Conservation (phyloP, 1,140 invertebrate genomes). For the Plectrocnemia conspersa region DNA sequence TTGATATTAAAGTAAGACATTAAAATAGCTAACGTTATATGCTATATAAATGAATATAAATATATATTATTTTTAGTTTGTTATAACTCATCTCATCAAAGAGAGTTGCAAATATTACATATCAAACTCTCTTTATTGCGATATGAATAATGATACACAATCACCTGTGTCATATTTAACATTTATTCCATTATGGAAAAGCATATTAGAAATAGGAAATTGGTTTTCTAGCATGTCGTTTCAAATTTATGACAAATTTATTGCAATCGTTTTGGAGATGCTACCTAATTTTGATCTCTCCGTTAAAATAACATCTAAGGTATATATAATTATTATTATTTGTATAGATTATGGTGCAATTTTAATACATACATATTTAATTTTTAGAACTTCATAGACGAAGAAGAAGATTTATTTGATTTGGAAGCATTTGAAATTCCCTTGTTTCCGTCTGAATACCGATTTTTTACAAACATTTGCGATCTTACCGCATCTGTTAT, state of each 20-base stretch:
- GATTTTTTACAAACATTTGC: constrained; percentile 25
- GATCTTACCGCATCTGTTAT: constrained; percentile 23
- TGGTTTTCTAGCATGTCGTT: background rate
- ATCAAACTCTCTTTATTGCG: constrained; percentile 18
- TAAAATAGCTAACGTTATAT: too few relatives aligned
- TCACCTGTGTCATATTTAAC: constrained; percentile 15
- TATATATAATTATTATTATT: constrained; percentile 3
- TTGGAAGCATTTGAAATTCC: constrained; percentile 14
- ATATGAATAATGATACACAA: background rate
- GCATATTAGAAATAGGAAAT: constrained; percentile 13
- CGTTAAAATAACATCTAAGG: background rate
- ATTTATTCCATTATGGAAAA: constrained; percentile 28
- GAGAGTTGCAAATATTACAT: constrained; percentile 29
- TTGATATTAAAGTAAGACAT: constrained; percentile 25
- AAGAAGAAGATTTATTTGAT: background rate
- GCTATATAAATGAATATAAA: background rate
- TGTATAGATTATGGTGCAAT: background rate
- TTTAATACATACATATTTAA: too few relatives aligned
- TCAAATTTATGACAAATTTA: constrained; percentile 16
- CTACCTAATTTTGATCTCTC: constrained; percentile 21
- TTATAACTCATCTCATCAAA: constrained; percentile 19
- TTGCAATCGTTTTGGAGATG: constrained; percentile 18
- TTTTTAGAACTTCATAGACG: background rate
- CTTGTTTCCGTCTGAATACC: constrained; percentile 14
- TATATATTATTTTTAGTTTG: constrained; percentile 18